A percentile compares a stretch with the other conserved stretches of the same genome.
These are phyloP conservation scores for Crocallis elinguaria DNA, from an alignment of 2,888 invertebrate species.

Conservation along the genomic window DNA sequence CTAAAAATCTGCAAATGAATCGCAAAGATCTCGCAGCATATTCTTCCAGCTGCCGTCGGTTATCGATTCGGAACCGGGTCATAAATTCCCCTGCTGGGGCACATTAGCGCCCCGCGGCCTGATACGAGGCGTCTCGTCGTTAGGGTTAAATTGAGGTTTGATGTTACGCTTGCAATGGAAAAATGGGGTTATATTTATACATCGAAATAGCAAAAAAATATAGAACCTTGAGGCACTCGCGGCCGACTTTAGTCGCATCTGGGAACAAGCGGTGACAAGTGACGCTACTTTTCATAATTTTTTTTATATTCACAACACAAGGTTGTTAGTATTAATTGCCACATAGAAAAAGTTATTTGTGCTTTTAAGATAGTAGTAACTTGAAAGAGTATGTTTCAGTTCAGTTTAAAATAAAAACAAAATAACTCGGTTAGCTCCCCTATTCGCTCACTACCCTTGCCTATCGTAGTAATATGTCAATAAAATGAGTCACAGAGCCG, in stretches of 20 bases:
- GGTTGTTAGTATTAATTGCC: too few relatives aligned
- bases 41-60: slow-evolving; percentile 5
- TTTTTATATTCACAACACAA: too few relatives aligned
- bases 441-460: slow-evolving; percentile 2
- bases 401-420: too few relatives aligned
- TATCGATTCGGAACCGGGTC: slow-evolving; percentile 28
- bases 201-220: too few relatives aligned
- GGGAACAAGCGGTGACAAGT: too few relatives aligned
- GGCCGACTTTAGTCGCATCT: too few relatives aligned
- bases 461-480: neutral
- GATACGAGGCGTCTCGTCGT: slow-evolving; percentile 19
- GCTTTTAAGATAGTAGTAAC: too few relatives aligned
- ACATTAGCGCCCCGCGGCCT: slow-evolving; percentile 32
- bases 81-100: slow-evolving; percentile 26
- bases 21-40: neutral
- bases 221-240: too few relatives aligned
- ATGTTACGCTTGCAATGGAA: slow-evolving; percentile 10
- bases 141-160: slow-evolving; percentile 19
- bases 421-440: neutral
- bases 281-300: too few relatives aligned
- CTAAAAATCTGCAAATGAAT: too few relatives aligned
- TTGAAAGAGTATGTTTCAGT: too few relatives aligned
- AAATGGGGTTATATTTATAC: neutral
- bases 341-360: too few relatives aligned
- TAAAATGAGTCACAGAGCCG: slow-evolving; percentile 7